Evolutionary conservation across 2,797 vertebrate genomes (phyloP).

Genomic region (Trichosurus vulpecula): DNA sequence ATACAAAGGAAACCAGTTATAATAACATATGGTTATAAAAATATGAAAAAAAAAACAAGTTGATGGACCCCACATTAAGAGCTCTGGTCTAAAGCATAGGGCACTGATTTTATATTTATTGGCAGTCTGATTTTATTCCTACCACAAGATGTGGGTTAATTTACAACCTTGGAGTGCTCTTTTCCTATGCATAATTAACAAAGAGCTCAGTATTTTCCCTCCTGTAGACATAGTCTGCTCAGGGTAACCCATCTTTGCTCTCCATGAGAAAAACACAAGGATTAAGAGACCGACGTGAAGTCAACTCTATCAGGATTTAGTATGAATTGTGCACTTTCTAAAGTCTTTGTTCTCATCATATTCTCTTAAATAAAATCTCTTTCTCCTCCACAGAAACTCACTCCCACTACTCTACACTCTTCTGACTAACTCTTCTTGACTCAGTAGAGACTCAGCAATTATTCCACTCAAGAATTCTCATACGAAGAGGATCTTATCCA

Average conservation of each 20-base stretch:
- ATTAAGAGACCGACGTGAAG: background rate
- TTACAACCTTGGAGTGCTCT: background rate
- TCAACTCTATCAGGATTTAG: background rate
- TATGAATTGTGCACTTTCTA: background rate
- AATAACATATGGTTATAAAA: background rate
- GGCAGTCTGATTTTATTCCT: background rate
- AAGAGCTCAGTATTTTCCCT: background rate
- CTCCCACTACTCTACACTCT: background rate
- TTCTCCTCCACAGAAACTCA: background rate
- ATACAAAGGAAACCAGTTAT: background rate
- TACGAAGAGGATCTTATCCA: background rate
- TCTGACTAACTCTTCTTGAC: background rate
- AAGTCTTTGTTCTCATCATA: background rate
- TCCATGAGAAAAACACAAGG: background rate
- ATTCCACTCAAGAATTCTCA: background rate
- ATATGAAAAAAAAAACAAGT: background rate
- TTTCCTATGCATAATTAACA: background rate
- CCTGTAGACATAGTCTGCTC: background rate
- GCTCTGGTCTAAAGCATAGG: background rate
- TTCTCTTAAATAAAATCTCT: background rate
- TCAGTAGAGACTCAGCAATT: background rate
- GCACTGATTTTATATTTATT: background rate
- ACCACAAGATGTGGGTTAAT: background rate
- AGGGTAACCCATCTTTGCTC: background rate
- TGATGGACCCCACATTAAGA: background rate